phyloP scores from a whole-genome alignment of 2,888 invertebrate species.

The Coleophora deauratella region DNA sequence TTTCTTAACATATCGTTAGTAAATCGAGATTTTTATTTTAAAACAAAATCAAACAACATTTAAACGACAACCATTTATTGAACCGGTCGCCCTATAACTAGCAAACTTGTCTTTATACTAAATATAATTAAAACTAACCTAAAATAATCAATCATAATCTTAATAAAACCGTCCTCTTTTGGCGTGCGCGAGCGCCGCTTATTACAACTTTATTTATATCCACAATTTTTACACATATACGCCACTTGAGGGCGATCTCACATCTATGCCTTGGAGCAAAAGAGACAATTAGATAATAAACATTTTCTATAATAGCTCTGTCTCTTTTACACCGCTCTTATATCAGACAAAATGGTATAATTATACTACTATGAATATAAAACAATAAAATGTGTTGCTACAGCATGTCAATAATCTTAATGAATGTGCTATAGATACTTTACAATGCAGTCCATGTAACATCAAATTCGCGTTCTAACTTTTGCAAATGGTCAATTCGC shows the following conservation, averaged over 20 bases:
- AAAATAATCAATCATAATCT: conserved; percentile 12
- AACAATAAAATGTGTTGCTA: background rate
- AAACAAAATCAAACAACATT: conserved; percentile 15
- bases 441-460: background rate
- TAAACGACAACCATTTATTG: conserved; percentile 29
- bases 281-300: background rate
- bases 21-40: no score
- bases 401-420: background rate
- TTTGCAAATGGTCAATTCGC: no score
- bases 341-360: background rate
- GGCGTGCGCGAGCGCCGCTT: background rate
- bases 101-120: conserved; percentile 33
- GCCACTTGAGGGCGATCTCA: background rate
- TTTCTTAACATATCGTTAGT: no score
- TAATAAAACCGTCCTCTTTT: background rate
- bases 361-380: background rate
- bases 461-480: no score
- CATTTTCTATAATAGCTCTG: background rate
- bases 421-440: background rate
- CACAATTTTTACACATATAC: conserved; percentile 4
- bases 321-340: background rate
- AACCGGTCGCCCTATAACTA: conserved; percentile 26
- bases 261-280: background rate
- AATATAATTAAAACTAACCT: conserved; percentile 22
- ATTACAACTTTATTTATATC: background rate